These are phyloP conservation scores for Leptopilina clavipes DNA, from an alignment of 1,140 invertebrate genomes.

Conservation along the genomic window DNA sequence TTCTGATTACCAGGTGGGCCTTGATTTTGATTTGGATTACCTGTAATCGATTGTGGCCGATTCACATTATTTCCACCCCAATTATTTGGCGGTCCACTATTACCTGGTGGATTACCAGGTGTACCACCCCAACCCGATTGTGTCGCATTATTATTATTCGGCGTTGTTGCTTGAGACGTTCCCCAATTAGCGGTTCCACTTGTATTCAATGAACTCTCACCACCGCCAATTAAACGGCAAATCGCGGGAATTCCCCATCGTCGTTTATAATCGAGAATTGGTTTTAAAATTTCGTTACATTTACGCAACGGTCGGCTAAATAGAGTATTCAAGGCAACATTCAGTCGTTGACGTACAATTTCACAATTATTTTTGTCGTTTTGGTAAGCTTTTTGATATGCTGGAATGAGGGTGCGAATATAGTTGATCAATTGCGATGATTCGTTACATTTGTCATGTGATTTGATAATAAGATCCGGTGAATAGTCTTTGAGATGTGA, in stretches of 20 bases:
- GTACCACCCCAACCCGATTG: constrained; percentile 74
- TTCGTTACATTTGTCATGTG: constrained; percentile 22
- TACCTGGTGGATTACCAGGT: constrained; percentile 74
- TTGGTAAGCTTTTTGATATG: constrained; percentile 58
- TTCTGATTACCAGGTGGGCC: constrained; percentile 68
- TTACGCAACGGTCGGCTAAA: constrained; percentile 46
- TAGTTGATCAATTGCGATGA: constrained; percentile 2
- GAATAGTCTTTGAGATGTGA: not conserved
- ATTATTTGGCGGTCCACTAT: constrained; percentile 65
- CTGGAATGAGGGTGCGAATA: constrained; percentile 59
- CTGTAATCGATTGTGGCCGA: constrained; percentile 60
- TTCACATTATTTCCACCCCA: constrained; percentile 69
- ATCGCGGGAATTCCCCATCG: constrained; percentile 78
- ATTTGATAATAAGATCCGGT: constrained; percentile 1
- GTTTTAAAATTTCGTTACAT: constrained; percentile 44
- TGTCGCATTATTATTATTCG: constrained; percentile 78
- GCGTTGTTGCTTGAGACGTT: constrained; percentile 79
- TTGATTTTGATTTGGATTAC: constrained; percentile 70
- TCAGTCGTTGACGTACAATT: constrained; percentile 62
- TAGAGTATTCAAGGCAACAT: constrained; percentile 59
- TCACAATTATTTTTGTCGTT: constrained; percentile 53
- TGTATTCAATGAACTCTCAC: constrained; percentile 85
- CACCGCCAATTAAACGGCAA: constrained; percentile 83
- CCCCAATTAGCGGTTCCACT: constrained; percentile 83
- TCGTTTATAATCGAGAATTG: constrained; percentile 63